phyloP scores from a whole-genome alignment of 2,888 invertebrate species.

The Acanthosepion pharaonis region DNA sequence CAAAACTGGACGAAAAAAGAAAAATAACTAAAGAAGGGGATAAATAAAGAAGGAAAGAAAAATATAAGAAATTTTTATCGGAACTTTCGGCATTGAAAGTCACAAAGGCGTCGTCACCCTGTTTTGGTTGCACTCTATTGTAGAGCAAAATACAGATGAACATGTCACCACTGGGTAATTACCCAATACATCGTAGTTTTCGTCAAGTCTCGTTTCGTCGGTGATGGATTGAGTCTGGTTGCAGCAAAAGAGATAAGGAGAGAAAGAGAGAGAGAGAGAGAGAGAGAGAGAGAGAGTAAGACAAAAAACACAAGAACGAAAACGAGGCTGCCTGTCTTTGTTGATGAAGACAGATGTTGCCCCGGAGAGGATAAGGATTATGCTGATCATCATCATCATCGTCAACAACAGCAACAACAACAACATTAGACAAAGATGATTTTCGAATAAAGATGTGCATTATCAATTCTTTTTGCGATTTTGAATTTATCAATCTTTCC shows the following conservation, averaged over 20 bases:
- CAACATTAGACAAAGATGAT: background rate
- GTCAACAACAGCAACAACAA: too few species aligned
- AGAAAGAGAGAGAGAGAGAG: too few species aligned
- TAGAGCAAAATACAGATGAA: background rate
- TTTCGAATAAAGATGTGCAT: background rate
- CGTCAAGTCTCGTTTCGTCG: background rate
- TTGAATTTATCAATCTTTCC: background rate
- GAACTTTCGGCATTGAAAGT: background rate
- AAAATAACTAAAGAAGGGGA: background rate
- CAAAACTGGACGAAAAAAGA: too few species aligned
- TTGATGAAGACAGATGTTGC: constrained; percentile 1
- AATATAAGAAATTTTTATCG: background rate
- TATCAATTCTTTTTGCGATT: background rate
- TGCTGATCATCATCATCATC: background rate
- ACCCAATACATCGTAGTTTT: constrained; percentile 22
- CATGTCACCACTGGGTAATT: background rate
- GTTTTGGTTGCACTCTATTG: background rate
- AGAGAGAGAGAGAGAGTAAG: background rate
- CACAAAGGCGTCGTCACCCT: background rate
- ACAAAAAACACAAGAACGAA: background rate
- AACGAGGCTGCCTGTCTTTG: background rate
- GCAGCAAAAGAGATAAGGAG: background rate
- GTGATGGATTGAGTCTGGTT: constrained; percentile 33
- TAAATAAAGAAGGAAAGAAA: background rate
- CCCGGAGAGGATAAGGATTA: constrained; percentile 20